Conservation (phyloP, 2,888 invertebrate genomes). For the Brachynemurus nebulosus region DNA sequence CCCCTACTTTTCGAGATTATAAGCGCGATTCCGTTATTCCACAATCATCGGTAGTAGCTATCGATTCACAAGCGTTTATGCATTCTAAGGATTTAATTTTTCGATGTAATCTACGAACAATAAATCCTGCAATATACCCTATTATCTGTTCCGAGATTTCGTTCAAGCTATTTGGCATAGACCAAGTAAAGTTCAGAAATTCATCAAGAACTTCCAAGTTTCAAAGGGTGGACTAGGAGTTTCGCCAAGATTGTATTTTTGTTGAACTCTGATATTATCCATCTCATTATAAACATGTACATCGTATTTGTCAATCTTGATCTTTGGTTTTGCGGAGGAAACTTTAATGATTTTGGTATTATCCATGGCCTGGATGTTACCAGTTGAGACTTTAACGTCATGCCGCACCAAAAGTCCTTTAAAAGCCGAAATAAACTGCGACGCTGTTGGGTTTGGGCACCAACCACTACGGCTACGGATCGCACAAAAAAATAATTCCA, state of each 20-base stretch:
- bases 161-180: not conserved
- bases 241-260: not conserved
- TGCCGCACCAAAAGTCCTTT: constrained; percentile 6
- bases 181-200: not conserved
- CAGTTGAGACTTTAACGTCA: constrained; percentile 8
- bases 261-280: not conserved
- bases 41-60: not conserved
- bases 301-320: not conserved
- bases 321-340: not conserved
- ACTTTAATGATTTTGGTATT: not conserved
- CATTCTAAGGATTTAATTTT: not conserved
- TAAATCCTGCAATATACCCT: not conserved
- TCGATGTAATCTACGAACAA: not conserved
- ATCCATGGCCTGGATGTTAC: not conserved
- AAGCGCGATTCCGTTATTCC: not conserved
- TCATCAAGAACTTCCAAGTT: not conserved
- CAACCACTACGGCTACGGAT: constrained; percentile 7
- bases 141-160: not conserved
- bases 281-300: not conserved
- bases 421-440: constrained; percentile 8
- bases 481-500: constrained; percentile 1
- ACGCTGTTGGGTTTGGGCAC: constrained; percentile 9
- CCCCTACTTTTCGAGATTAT: not conserved
- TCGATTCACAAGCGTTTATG: not conserved
- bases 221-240: no score